A percentile compares a stretch with the other conserved stretches of the same genome.
These are phyloP conservation scores for Aurelia sp. DNA, from an alignment of 30 jellyfish, hydroid and myxozoan species.

Conservation along the genomic window DNA sequence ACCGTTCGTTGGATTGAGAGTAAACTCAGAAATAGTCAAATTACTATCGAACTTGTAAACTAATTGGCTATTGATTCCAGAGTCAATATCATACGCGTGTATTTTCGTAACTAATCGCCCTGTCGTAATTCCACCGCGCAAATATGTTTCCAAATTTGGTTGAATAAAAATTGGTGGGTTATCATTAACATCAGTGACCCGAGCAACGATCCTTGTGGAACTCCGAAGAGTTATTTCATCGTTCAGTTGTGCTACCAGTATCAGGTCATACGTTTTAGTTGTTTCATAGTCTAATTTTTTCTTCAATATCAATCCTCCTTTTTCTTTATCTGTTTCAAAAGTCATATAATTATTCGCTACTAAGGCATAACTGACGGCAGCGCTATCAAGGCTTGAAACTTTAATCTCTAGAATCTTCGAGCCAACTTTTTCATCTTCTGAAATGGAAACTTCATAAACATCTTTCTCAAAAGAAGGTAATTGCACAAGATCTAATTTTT, in stretches of 20 bases:
- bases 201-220: conserved; percentile 59
- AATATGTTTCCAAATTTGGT: conserved; percentile 8
- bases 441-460: conserved; percentile 10
- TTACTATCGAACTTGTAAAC: conserved; percentile 23
- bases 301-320: conserved; percentile 37
- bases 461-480: conserved; percentile 54
- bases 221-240: conserved; percentile 29
- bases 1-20: conserved; percentile 41
- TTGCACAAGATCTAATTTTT: background rate
- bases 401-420: background rate
- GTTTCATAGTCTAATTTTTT: conserved; percentile 50
- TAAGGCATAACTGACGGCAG: conserved; percentile 7
- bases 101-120: conserved; percentile 69
- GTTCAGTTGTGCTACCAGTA: conserved; percentile 19
- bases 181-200: conserved; percentile 81
- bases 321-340: conserved; percentile 22
- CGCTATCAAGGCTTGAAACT: background rate
- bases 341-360: conserved; percentile 19
- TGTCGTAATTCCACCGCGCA: conserved; percentile 59
- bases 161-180: conserved; percentile 68
- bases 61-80: conserved; percentile 66
- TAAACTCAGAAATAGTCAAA: conserved; percentile 22
- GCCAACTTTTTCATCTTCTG: conserved; percentile 31
- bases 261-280: conserved; percentile 10
- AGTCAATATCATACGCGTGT: conserved; percentile 78